These are phyloP conservation scores for Molossus alvarezi DNA, from an alignment of 2,797 vertebrate species.

Conservation along the genomic window DNA sequence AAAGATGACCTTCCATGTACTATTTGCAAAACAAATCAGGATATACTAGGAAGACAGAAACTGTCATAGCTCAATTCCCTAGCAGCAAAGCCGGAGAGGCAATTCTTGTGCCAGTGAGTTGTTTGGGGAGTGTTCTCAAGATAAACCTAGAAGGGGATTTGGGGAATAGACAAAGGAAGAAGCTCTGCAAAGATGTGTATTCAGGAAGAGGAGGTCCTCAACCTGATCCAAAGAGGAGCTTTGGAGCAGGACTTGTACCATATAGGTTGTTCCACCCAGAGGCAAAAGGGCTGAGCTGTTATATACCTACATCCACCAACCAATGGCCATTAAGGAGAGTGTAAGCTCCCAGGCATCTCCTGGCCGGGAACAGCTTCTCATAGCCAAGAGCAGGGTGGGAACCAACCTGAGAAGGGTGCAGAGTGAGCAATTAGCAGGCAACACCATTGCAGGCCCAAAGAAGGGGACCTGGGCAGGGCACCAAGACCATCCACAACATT, in stretches of 20 bases:
- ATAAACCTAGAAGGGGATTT: not conserved
- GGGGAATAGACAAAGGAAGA: not conserved
- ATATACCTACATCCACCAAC: rapidly evolving
- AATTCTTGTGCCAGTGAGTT: not conserved
- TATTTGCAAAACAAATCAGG: not conserved
- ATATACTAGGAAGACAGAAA: not conserved
- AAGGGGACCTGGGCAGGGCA: not conserved
- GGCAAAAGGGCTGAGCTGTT: not conserved
- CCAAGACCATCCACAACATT: not conserved
- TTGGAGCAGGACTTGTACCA: not conserved
- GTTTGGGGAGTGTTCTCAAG: not conserved
- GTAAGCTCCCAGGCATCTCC: not conserved
- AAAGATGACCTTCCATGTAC: not conserved
- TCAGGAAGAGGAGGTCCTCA: not conserved
- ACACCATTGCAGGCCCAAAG: not conserved
- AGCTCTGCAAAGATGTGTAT: not conserved
- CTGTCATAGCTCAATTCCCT: not conserved
- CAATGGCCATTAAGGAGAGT: not conserved
- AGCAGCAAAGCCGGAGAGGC: not conserved
- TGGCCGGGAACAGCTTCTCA: not conserved
- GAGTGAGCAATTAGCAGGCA: not conserved
- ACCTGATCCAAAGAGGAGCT: not conserved
- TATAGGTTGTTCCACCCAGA: not conserved
- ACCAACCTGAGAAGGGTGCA: not conserved
- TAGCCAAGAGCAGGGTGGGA: not conserved